These are phyloP conservation scores for Zaprionus inermis DNA, from an alignment of 1,140 invertebrate genomes.

Conservation along the genomic window DNA sequence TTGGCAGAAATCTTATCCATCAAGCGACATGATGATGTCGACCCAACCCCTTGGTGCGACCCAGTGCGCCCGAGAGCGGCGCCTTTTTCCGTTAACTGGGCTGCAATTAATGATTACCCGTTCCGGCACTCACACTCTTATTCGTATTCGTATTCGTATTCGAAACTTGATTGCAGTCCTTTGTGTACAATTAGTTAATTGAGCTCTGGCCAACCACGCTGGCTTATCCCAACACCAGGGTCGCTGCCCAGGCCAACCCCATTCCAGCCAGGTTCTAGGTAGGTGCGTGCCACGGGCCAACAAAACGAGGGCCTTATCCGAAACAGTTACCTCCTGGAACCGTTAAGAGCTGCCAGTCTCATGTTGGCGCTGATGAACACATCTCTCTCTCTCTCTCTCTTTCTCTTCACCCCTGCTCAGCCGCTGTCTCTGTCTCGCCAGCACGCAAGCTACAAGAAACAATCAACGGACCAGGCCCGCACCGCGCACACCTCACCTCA, in stretches of 20 bases:
- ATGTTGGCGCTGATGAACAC: slow-evolving; percentile 53
- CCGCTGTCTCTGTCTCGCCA: slow-evolving; percentile 19
- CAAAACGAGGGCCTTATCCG: slow-evolving; percentile 40
- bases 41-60: slow-evolving; percentile 35
- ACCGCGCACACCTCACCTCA: neutral
- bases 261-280: slow-evolving; percentile 2
- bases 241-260: neutral
- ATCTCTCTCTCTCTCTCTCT: slow-evolving; percentile 24
- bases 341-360: slow-evolving; percentile 53
- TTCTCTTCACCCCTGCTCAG: neutral
- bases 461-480: slow-evolving; percentile 41
- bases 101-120: slow-evolving; percentile 61
- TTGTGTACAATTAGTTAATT: slow-evolving; percentile 83
- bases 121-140: neutral
- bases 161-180: slow-evolving; percentile 49
- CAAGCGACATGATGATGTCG: slow-evolving; percentile 55
- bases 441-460: slow-evolving; percentile 50
- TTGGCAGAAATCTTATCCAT: slow-evolving; percentile 57
- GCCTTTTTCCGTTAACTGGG: slow-evolving; percentile 52
- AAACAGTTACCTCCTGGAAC: slow-evolving; percentile 44
- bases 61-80: neutral
- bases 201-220: slow-evolving; percentile 43
- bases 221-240: slow-evolving; percentile 31
- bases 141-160: neutral
- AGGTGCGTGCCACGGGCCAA: slow-evolving; percentile 28